Evolutionary conservation across 2,113 vertebrate genomes (phyloP).

Genomic region (Corythoichthys haematopterus): DNA sequence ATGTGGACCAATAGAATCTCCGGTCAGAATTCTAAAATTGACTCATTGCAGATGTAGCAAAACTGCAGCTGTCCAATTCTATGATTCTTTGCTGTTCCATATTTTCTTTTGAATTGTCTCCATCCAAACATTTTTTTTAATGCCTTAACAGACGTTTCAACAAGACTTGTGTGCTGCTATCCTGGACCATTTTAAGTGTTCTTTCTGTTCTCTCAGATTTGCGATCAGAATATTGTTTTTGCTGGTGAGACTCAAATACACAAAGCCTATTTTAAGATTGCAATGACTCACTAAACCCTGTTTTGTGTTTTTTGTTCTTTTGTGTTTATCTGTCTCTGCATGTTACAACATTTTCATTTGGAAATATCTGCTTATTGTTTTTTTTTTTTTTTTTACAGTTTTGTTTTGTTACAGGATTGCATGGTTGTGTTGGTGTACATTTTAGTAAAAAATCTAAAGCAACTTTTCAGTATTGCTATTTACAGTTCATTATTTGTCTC

Average conservation of each 20-base stretch:
- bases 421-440: neutral
- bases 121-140: conserved; percentile 12
- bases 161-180: conserved; percentile 18
- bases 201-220: conserved; percentile 41
- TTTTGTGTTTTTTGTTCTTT: conserved; percentile 12
- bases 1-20: neutral
- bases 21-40: neutral
- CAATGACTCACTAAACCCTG: conserved; percentile 22
- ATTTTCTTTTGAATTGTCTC: neutral
- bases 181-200: conserved; percentile 52
- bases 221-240: conserved; percentile 7
- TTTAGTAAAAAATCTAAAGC: neutral
- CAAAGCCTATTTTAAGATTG: conserved; percentile 16
- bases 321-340: conserved; percentile 1
- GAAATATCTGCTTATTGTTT: neutral
- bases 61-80: neutral
- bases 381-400: neutral
- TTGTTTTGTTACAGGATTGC: neutral
- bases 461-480: conserved; percentile 2
- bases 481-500: neutral
- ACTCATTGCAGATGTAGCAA: neutral
- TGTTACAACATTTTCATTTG: conserved; percentile 3
- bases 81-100: neutral
- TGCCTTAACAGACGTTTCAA: conserved; percentile 55
- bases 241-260: conserved; percentile 13